These are phyloP conservation scores for Leucophora obtusa DNA, from an alignment of 2,888 invertebrate species.

Conservation along the genomic window DNA sequence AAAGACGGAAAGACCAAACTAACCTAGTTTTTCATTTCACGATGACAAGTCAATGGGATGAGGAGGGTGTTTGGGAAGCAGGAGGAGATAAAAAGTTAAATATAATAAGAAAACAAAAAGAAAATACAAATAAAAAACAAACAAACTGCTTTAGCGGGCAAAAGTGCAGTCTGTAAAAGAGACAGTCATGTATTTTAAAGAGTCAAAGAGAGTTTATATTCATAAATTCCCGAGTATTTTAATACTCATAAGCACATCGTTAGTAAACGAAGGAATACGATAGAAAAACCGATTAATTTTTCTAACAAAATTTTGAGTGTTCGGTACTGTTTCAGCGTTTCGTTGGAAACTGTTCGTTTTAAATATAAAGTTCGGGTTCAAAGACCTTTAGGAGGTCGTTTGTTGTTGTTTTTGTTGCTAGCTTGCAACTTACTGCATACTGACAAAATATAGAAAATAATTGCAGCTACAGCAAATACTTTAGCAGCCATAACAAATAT, in stretches of 20 bases:
- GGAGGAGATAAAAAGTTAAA: not conserved
- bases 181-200: not conserved
- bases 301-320: no score
- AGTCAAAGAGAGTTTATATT: not conserved
- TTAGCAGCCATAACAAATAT: not conserved
- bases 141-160: slow-evolving; percentile 47
- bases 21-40: slow-evolving; percentile 68
- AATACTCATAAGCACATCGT: not conserved
- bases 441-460: not conserved
- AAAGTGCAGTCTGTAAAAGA: slow-evolving; percentile 37
- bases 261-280: slow-evolving; percentile 35
- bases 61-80: not conserved
- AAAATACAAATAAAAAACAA: no score
- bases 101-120: slow-evolving; percentile 30
- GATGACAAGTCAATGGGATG: slow-evolving; percentile 40
- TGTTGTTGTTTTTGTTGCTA: slow-evolving; percentile 61
- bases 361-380: slow-evolving; percentile 72
- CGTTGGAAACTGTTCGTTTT: not conserved
- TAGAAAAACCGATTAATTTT: slow-evolving; percentile 22
- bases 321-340: slow-evolving; percentile 6
- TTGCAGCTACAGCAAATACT: not conserved
- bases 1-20: slow-evolving; percentile 69
- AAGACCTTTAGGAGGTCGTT: slow-evolving; percentile 79
- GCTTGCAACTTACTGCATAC: slow-evolving; percentile 20
- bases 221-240: not conserved